phyloP scores from a whole-genome alignment of 2,888 invertebrate species.

The Lobophora halterata region DNA sequence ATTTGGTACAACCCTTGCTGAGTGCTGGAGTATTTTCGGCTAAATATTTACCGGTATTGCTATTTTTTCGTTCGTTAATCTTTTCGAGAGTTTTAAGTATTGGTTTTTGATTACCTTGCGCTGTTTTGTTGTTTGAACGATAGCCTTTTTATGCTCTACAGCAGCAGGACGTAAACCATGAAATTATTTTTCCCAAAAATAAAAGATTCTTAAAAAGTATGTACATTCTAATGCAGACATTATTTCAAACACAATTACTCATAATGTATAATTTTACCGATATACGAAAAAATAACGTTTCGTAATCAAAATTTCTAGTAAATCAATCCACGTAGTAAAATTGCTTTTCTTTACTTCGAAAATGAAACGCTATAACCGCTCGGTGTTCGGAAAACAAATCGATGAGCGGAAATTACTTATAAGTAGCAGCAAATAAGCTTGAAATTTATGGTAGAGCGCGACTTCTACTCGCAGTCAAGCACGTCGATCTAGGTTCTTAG shows the following conservation, averaged over 20 bases:
- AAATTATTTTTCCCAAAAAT: too few species aligned
- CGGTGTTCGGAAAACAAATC: slow-evolving; percentile 48
- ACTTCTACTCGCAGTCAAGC: slow-evolving; percentile 3
- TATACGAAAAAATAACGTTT: neutral
- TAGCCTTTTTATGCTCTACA: neutral
- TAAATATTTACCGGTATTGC: slow-evolving; percentile 26
- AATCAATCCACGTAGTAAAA: slow-evolving; percentile 10
- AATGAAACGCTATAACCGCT: slow-evolving; percentile 31
- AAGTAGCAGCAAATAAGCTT: slow-evolving; percentile 47
- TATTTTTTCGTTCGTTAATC: slow-evolving; percentile 23
- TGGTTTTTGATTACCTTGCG: slow-evolving; percentile 16
- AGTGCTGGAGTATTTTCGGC: slow-evolving; percentile 33
- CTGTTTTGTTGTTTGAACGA: slow-evolving; percentile 1
- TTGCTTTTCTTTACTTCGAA: slow-evolving; percentile 13
- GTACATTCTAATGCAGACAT: too few species aligned
- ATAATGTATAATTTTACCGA: too few species aligned
- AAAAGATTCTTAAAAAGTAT: too few species aligned
- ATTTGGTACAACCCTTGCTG: slow-evolving; percentile 58
- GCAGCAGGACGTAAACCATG: too few species aligned
- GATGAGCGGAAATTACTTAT: slow-evolving; percentile 71
- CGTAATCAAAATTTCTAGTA: slow-evolving; percentile 14
- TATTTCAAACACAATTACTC: too few species aligned
- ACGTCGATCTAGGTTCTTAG: neutral
- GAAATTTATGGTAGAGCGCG: neutral
- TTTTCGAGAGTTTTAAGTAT: slow-evolving; percentile 10